phyloP scores from a whole-genome alignment of 2,888 invertebrate genomes.

The Amaurobius ferox region DNA sequence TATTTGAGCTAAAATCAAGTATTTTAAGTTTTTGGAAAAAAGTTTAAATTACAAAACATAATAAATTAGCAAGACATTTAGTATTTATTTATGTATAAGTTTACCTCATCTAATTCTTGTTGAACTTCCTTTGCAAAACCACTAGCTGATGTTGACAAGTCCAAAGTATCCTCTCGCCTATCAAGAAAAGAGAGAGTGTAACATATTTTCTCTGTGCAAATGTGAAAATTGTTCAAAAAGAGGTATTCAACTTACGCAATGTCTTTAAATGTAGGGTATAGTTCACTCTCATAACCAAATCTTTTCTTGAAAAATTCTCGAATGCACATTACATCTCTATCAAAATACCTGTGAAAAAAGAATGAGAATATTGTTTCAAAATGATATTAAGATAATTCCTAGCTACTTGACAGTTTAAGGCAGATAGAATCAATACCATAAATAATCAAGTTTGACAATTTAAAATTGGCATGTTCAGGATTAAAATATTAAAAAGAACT shows the following conservation, averaged over 20 bases:
- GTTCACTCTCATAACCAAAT: conserved; percentile 91
- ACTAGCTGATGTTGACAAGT: conserved; percentile 92
- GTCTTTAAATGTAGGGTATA: conserved; percentile 87
- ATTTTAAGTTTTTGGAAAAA: too few relatives aligned
- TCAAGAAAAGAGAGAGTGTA: conserved; percentile 76
- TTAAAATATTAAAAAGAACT: too few relatives aligned
- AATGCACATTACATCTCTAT: conserved; percentile 95
- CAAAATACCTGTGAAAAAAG: conserved; percentile 86
- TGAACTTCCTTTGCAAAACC: conserved; percentile 91
- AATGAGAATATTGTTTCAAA: not conserved
- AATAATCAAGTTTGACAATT: too few relatives aligned
- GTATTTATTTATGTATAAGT: too few relatives aligned
- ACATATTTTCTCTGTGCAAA: conserved; percentile 24
- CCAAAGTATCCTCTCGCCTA: conserved; percentile 88
- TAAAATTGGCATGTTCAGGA: too few relatives aligned
- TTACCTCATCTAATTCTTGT: conserved; percentile 81
- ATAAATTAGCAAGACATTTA: too few relatives aligned
- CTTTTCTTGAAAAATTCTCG: conserved; percentile 92
- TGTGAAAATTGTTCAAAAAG: not conserved
- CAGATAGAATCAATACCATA: too few relatives aligned
- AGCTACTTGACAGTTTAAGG: too few relatives aligned
- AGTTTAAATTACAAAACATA: too few relatives aligned
- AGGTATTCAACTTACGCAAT: conserved; percentile 78
- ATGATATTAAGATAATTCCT: too few relatives aligned
- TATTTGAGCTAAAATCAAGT: too few relatives aligned